Conservation (phyloP, 2,888 invertebrate species). For the Lordiphosa fenestrarum region DNA sequence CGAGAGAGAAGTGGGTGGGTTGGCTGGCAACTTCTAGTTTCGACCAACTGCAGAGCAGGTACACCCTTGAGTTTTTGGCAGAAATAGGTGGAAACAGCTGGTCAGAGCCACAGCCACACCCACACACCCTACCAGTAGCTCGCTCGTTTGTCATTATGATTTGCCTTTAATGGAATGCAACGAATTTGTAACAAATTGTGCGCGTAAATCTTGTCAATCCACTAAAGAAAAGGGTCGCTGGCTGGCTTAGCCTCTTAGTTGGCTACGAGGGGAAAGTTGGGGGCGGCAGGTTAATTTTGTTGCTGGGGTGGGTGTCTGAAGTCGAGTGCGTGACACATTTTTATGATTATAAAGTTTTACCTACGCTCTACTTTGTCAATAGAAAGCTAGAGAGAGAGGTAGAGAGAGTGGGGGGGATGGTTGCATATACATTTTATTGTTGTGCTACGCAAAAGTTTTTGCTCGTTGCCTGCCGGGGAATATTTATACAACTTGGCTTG, state of each 20-base stretch:
- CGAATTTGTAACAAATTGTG: constrained; percentile 64
- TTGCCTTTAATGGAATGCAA: constrained; percentile 54
- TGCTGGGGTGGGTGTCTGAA: neutral
- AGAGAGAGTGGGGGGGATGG: neutral
- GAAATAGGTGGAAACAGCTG: constrained; percentile 12
- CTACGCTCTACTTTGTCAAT: constrained; percentile 46
- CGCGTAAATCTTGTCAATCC: constrained; percentile 56
- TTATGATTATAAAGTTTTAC: constrained; percentile 36
- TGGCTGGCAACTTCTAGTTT: neutral
- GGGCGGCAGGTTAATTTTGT: neutral
- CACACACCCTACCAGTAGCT: neutral
- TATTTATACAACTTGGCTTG: constrained; percentile 69
- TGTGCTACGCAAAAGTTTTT: constrained; percentile 62
- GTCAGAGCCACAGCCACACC: neutral
- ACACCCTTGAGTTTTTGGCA: constrained; percentile 24
- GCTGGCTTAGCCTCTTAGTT: neutral
- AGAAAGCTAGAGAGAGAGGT: constrained; percentile 9
- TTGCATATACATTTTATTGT: constrained; percentile 59
- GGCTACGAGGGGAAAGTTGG: too few species aligned
- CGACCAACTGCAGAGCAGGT: too few species aligned
- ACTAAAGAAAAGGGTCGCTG: neutral
- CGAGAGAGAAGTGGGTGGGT: constrained; percentile 27
- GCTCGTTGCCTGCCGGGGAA: constrained; percentile 45
- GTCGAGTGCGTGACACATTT: constrained; percentile 42
- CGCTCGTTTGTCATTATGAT: constrained; percentile 59